Conservation (phyloP, 2,888 invertebrate species). For the Stenotaenia linearis region DNA sequence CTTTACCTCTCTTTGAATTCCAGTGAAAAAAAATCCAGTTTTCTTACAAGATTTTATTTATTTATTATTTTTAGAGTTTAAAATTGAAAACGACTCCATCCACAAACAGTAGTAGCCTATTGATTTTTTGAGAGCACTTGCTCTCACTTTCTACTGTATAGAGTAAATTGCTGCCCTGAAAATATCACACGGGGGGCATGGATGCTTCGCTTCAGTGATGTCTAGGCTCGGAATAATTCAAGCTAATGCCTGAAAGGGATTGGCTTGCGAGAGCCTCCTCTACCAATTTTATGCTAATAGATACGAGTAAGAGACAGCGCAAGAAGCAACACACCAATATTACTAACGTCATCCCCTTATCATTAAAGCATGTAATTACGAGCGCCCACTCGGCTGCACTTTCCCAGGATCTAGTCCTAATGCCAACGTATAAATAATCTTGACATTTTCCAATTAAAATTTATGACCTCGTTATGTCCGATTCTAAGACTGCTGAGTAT, state of each 20-base stretch:
- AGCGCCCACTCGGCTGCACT: background rate
- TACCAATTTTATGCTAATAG: constrained; percentile 15
- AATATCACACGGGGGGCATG: constrained; percentile 11
- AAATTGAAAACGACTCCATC: background rate
- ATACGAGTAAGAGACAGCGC: background rate
- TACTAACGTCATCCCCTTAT: constrained; percentile 4
- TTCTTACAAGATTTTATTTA: too few species aligned
- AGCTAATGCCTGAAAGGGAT: constrained; percentile 19
- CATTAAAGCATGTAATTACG: constrained; percentile 19
- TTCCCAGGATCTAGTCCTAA: constrained; percentile 15
- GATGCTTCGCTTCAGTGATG: constrained; percentile 9
- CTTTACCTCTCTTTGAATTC: too few species aligned
- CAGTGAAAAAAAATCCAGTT: too few species aligned
- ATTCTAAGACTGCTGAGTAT: background rate
- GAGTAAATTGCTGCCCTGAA: background rate
- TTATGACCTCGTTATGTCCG: constrained; percentile 15
- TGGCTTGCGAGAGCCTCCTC: background rate
- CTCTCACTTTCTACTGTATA: background rate
- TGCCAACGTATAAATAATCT: constrained; percentile 19
- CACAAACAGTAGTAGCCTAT: constrained; percentile 11
- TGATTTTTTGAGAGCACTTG: constrained; percentile 10
- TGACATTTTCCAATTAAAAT: constrained; percentile 19
- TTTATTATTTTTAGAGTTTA: background rate
- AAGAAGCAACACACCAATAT: constrained; percentile 1
- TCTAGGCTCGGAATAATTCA: constrained; percentile 5